Conservation (phyloP, 2,888 invertebrate genomes). For the Noctua pronuba region DNA sequence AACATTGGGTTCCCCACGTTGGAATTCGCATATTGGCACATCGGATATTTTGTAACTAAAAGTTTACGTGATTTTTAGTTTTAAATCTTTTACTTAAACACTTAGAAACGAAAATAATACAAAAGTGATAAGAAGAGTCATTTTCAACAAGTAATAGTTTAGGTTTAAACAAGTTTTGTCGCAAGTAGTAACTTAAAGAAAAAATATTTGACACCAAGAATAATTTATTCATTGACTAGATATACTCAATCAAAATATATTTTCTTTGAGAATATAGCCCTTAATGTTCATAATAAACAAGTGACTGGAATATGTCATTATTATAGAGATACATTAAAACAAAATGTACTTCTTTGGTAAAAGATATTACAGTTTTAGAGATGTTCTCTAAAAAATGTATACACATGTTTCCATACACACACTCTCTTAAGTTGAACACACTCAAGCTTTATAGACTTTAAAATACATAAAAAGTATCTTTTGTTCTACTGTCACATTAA, state of each 20-base stretch:
- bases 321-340: background rate
- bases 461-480: background rate
- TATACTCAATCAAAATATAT: background rate
- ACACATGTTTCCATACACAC: background rate
- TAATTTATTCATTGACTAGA: conserved; percentile 39
- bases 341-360: background rate
- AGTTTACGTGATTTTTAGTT: background rate
- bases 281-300: background rate
- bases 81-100: background rate
- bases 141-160: background rate
- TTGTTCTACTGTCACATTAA: background rate
- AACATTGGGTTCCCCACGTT: conserved; percentile 46
- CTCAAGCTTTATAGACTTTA: too few relatives aligned
- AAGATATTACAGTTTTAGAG: background rate
- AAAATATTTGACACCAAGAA: background rate
- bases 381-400: background rate
- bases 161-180: background rate
- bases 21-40: conserved; percentile 32
- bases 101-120: background rate
- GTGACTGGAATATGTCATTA: conserved; percentile 29
- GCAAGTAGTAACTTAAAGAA: conserved; percentile 2
- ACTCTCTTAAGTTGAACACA: too few relatives aligned
- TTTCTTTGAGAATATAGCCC: background rate
- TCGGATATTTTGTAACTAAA: conserved; percentile 35
- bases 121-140: background rate